A percentile compares a stretch with the other conserved stretches of the same genome.
Conservation (phyloP, 2,113 vertebrate genomes). For the Menidia beryllina region DNA sequence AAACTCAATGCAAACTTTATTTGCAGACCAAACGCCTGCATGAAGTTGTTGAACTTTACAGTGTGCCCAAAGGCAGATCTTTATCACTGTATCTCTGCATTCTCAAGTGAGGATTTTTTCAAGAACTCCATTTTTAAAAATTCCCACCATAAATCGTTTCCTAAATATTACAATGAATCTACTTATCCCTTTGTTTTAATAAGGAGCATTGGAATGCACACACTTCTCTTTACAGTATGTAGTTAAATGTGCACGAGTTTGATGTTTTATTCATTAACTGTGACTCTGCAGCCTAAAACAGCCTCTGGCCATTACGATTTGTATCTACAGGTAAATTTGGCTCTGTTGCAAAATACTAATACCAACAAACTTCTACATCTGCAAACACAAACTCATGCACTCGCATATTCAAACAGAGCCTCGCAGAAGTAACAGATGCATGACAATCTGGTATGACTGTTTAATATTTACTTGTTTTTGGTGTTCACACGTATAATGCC, state of each 20-base stretch:
- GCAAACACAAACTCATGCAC: conserved; percentile 13
- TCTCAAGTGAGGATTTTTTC: not conserved
- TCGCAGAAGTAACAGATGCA: conserved; percentile 57
- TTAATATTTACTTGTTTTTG: conserved; percentile 57
- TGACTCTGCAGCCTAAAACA: conserved; percentile 39
- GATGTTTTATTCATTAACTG: conserved; percentile 49
- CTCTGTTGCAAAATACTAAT: conserved; percentile 52
- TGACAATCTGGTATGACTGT: conserved; percentile 57
- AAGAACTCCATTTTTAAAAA: not conserved
- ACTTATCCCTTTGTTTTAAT: conserved; percentile 9
- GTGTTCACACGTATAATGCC: conserved; percentile 44
- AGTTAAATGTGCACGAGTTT: conserved; percentile 28
- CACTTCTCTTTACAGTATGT: not conserved
- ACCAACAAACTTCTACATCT: conserved; percentile 48
- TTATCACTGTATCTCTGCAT: conserved; percentile 6
- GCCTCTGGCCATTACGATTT: conserved; percentile 52
- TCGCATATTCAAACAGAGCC: conserved; percentile 21
- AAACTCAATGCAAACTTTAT: not conserved
- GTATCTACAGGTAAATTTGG: conserved; percentile 60
- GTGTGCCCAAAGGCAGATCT: not conserved
- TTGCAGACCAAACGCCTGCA: not conserved
- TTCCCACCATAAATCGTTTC: conserved; percentile 1
- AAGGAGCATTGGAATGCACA: not conserved
- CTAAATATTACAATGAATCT: conserved; percentile 1
- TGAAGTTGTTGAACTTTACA: not conserved